Evolutionary conservation across 2,888 invertebrate species (phyloP), one percentile per base, ranked within the genome.

Genomic region (Neoascia interrupta): DNA sequence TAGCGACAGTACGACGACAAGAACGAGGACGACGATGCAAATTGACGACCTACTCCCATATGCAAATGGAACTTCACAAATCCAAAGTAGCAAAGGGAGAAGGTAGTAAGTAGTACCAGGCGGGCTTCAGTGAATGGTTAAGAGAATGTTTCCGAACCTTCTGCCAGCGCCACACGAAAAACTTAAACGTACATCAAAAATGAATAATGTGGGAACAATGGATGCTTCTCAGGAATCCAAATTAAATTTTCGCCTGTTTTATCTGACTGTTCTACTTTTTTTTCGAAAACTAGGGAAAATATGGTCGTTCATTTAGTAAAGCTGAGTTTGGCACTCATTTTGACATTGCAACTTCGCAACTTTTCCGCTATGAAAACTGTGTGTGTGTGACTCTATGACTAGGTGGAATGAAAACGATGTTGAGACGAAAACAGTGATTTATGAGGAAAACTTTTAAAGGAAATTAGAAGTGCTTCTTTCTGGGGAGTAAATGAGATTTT

Each of bases 31-130:
- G 26, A 70, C 61, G 47, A 72, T 76, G 72, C 72, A 79, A 73
- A 79, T 79, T 61, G 66, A 66, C 73, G 73, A 79, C 66, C 79
- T 73, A 68, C 79, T 79, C 56, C 54, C 79, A 73, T 79, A 79
- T 79, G 79, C 79, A 79, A 79, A 79, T 79, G 79, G 79, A 73
- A 68, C 66, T 63, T 73, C 36, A 43, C 53, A 39, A 16, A 53
- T 61, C 66, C 4, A 16, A 16, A n/a, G n/a, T n/a, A n/a, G n/a
- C n/a, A n/a, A n/a, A n/a, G n/a, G n/a, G n/a, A n/a, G n/a, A n/a
- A n/a, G n/a, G n/a, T n/a, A n/a, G n/a, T n/a, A n/a, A n/a, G n/a
- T 28, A 61, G 15, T 19, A 23, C 19, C 37, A 15, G 11, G 16
- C 39, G 41, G 34, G 23, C 43, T 41, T 34, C 39, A 49, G 54